These are phyloP conservation scores for Clarias platycephalus DNA, from an alignment of 2,797 vertebrate genomes.

Conservation along the genomic window DNA sequence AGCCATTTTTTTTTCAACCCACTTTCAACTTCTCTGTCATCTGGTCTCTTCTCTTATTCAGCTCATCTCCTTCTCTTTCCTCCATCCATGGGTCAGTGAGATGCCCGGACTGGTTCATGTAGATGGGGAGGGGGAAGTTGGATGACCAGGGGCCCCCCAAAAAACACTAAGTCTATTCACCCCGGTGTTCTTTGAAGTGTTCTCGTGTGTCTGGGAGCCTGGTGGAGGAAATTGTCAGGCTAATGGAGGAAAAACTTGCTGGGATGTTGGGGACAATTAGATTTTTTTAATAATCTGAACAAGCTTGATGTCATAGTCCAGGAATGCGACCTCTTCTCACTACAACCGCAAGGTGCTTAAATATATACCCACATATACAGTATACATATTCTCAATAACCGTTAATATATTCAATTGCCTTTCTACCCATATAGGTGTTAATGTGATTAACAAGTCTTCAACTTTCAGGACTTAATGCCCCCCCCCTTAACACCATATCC, in stretches of 20 bases:
- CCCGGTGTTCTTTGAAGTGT: conserved; percentile 53
- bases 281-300: conserved; percentile 53
- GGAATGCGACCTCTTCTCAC: conserved; percentile 34
- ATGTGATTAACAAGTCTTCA: neutral
- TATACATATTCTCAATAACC: neutral
- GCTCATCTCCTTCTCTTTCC: conserved; percentile 22
- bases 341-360: conserved; percentile 17
- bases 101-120: conserved; percentile 41
- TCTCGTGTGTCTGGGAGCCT: conserved; percentile 50
- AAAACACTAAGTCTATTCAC: conserved; percentile 56
- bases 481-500: no score
- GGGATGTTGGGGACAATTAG: conserved; percentile 53
- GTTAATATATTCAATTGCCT: neutral
- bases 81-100: conserved; percentile 49
- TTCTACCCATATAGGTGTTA: neutral
- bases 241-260: conserved; percentile 50
- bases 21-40: conserved; percentile 42
- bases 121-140: conserved; percentile 32
- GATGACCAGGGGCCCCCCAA: conserved; percentile 41
- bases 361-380: neutral
- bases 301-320: conserved; percentile 13
- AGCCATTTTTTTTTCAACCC: conserved; percentile 16
- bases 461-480: neutral
- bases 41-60: conserved; percentile 42
- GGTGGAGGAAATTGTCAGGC: conserved; percentile 48